Evolutionary conservation across 2,797 vertebrate genomes (phyloP).

Genomic region (Hydrolagus colliei): DNA sequence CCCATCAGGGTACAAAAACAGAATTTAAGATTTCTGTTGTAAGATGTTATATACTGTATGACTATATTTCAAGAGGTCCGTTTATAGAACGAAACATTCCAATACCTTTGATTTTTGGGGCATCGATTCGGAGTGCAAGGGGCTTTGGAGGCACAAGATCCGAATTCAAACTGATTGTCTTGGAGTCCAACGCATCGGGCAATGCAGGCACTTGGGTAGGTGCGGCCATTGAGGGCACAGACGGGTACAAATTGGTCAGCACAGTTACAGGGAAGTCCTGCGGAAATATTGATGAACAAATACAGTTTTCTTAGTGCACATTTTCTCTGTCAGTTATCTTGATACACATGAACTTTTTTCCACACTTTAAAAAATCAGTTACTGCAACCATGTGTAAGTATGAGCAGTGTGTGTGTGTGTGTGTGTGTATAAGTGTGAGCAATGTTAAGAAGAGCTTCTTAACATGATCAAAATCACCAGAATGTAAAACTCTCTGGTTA

Average conservation of each 20-base stretch:
- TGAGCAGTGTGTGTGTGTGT: too few species aligned
- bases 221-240: constrained; percentile 83
- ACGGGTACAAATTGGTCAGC: constrained; percentile 87
- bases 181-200: constrained; percentile 88
- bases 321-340: not conserved
- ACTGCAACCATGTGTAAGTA: too few species aligned
- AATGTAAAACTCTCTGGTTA: too few species aligned
- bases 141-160: constrained; percentile 72
- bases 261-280: constrained; percentile 87
- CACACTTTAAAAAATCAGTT: too few species aligned
- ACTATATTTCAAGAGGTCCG: not conserved
- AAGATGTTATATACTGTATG: not conserved
- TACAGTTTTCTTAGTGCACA: not conserved
- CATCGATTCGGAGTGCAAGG: constrained; percentile 78
- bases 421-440: too few species aligned
- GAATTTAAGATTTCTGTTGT: not conserved
- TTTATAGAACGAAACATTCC: not conserved
- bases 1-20: not conserved
- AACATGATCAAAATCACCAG: too few species aligned
- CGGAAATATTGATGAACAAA: constrained; percentile 34
- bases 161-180: constrained; percentile 83
- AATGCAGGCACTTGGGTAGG: constrained; percentile 86
- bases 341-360: not conserved
- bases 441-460: too few species aligned
- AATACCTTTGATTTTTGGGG: constrained; percentile 78